Evolutionary conservation across 2,113 vertebrate species (phyloP).

Genomic region (Thalassoma bifasciatum): DNA sequence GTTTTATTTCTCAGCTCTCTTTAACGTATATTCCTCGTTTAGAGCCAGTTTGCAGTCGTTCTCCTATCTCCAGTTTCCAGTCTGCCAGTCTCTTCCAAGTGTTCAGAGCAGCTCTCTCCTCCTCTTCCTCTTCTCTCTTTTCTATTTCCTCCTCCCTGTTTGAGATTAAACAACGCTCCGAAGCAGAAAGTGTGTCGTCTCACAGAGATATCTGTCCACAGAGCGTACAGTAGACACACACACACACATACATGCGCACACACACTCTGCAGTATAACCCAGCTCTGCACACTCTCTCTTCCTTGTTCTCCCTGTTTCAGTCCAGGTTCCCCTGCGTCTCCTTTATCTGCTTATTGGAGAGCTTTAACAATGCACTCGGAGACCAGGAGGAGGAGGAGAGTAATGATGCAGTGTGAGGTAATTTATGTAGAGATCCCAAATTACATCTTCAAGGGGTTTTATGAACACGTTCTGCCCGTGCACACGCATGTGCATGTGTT

Average conservation of each 20-base stretch:
- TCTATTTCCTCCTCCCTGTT: slow-evolving; percentile 20
- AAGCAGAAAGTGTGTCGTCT: slow-evolving; percentile 43
- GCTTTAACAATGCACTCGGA: slow-evolving; percentile 63
- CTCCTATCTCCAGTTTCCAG: slow-evolving; percentile 60
- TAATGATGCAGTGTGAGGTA: slow-evolving; percentile 49
- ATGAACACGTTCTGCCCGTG: slow-evolving; percentile 20
- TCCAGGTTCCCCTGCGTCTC: slow-evolving; percentile 55
- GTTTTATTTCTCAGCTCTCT: slow-evolving; percentile 48
- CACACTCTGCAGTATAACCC: slow-evolving; percentile 1
- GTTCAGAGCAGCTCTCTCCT: slow-evolving; percentile 30
- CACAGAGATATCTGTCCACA: slow-evolving; percentile 25
- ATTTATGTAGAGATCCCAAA: slow-evolving; percentile 63
- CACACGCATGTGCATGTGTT: background rate
- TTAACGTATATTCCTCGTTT: slow-evolving; percentile 22
- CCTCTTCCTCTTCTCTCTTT: background rate
- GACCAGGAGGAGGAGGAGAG: slow-evolving; percentile 54
- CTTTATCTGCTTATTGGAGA: slow-evolving; percentile 70
- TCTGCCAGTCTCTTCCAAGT: slow-evolving; percentile 43
- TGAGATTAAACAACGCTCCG: slow-evolving; percentile 39
- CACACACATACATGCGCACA: background rate
- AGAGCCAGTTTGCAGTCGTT: slow-evolving; percentile 50
- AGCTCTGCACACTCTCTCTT: slow-evolving; percentile 7
- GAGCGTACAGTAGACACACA: slow-evolving; percentile 6
- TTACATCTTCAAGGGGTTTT: slow-evolving; percentile 51
- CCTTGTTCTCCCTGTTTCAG: slow-evolving; percentile 27